Conservation (phyloP, 2,797 vertebrate genomes). For the Synaphobranchus kaupii region DNA sequence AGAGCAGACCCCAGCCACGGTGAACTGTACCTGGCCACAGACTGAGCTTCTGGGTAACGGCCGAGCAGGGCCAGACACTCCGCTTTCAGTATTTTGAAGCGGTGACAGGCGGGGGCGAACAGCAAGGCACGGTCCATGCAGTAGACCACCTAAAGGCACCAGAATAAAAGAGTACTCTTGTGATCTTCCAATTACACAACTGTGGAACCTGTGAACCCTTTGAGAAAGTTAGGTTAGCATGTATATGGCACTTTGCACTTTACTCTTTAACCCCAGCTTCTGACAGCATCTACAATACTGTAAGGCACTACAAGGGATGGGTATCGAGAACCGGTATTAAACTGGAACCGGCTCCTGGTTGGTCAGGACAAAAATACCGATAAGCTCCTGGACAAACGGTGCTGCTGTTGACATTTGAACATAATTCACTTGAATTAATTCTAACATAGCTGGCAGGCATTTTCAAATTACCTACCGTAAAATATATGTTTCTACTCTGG, state of each 20-base stretch:
- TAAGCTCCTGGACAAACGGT: no score
- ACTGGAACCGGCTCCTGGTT: no score
- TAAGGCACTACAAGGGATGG: neutral
- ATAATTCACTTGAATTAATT: no score
- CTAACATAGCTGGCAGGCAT: no score
- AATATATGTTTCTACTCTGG: no score
- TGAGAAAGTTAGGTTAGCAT: neutral
- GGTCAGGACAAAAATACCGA: no score
- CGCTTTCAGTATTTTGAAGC: slow-evolving; percentile 94
- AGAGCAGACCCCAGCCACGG: neutral
- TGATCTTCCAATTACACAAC: neutral
- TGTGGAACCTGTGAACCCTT: neutral
- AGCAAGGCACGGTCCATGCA: slow-evolving; percentile 93
- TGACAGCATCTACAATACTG: neutral
- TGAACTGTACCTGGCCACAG: slow-evolving; percentile 85
- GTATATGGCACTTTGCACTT: neutral
- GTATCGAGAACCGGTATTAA: no score
- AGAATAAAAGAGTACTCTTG: neutral
- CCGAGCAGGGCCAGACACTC: slow-evolving; percentile 91
- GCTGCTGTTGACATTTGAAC: no score
- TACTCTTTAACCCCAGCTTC: neutral
- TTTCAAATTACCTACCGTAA: no score
- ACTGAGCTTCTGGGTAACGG: slow-evolving; percentile 92
- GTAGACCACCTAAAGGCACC: slow-evolving; percentile 83
- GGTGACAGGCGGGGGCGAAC: slow-evolving; percentile 88